Conservation (phyloP, 2,797 vertebrate species). For the Lacerta viridis region DNA sequence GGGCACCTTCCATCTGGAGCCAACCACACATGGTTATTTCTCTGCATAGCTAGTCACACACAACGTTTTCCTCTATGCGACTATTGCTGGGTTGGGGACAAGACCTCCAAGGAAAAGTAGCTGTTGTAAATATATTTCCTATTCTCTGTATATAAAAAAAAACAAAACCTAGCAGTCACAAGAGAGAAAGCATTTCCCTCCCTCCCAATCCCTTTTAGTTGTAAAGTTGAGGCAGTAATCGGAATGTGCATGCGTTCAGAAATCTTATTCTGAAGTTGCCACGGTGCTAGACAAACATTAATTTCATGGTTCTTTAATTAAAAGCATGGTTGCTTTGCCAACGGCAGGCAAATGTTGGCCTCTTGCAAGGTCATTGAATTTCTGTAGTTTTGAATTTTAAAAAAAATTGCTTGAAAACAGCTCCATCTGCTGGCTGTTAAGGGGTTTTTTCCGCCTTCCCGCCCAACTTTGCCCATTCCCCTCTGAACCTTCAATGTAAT, state of each 20-base stretch:
- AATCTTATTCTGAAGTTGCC: background rate
- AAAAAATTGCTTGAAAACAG: slow-evolving; percentile 50
- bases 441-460: accelerated
- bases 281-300: background rate
- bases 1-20: background rate
- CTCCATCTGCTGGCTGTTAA: slow-evolving; percentile 70
- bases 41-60: background rate
- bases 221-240: background rate
- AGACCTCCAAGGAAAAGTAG: background rate
- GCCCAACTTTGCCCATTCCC: accelerated
- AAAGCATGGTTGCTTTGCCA: background rate
- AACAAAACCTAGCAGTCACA: background rate
- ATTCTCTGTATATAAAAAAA: background rate
- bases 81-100: background rate
- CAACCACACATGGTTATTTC: background rate
- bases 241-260: background rate
- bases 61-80: background rate
- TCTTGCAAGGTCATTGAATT: background rate
- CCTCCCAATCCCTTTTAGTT: background rate
- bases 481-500: background rate
- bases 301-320: background rate
- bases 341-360: background rate
- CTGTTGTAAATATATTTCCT: background rate
- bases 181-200: background rate
- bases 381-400: background rate